A percentile compares a stretch with the other conserved stretches of the same genome.
These are phyloP conservation scores for Catostylus mosaicus DNA, from an alignment of 30 jellyfish, hydroid and myxozoan genomes.

Conservation along the genomic window DNA sequence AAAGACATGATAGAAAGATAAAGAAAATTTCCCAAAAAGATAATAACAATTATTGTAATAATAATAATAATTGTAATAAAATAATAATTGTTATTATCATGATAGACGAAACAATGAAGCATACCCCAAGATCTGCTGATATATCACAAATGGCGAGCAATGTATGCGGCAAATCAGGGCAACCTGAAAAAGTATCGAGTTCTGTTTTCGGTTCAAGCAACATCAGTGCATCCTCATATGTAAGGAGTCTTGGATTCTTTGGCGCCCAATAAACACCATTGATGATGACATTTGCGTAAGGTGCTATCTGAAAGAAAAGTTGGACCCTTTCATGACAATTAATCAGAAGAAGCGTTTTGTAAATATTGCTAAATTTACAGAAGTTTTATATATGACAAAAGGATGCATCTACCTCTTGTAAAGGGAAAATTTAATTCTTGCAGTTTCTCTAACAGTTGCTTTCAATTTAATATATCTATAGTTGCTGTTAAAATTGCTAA, in stretches of 20 bases:
- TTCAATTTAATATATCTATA: too few relatives aligned
- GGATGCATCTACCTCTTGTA: too few relatives aligned
- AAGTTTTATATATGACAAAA: too few relatives aligned
- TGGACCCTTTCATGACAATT: too few relatives aligned
- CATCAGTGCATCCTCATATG: slow-evolving; percentile 85
- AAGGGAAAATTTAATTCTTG: too few relatives aligned
- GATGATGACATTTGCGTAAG: slow-evolving; percentile 86
- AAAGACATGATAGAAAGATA: too few relatives aligned
- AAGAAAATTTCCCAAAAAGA: too few relatives aligned
- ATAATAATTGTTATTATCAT: not conserved
- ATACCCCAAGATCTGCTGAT: slow-evolving; percentile 95
- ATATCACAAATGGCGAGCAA: slow-evolving; percentile 92
- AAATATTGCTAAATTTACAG: not conserved
- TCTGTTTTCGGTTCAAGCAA: slow-evolving; percentile 60
- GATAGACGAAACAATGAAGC: slow-evolving; percentile 20
- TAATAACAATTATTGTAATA: not conserved
- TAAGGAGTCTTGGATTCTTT: slow-evolving; percentile 87
- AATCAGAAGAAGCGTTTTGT: not conserved
- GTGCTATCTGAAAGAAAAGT: slow-evolving; percentile 76
- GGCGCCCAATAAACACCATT: slow-evolving; percentile 99
- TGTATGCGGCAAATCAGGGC: slow-evolving; percentile 97
- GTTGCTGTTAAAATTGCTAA: too few relatives aligned
- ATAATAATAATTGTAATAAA: not conserved
- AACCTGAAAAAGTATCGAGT: slow-evolving; percentile 86
- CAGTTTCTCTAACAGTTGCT: too few relatives aligned